Evolutionary conservation across 2,113 vertebrate species (phyloP).

Genomic region (Protobothrops mucrosquamatus): DNA sequence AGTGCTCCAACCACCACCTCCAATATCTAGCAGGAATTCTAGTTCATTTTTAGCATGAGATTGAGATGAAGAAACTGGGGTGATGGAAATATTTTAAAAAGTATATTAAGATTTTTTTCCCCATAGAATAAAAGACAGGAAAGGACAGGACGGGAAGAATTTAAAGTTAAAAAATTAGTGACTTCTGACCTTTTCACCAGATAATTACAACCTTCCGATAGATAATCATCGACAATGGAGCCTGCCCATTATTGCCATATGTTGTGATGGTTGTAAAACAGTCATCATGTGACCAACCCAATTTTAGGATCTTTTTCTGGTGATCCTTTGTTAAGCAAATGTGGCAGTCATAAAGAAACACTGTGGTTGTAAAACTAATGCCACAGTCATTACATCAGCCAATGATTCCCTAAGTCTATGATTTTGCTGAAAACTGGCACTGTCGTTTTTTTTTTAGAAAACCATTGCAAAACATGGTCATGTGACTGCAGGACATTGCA

Average conservation of each 20-base stretch:
- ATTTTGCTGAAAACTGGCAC: background rate
- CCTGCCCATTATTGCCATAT: background rate
- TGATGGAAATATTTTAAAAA: background rate
- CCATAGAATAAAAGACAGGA: background rate
- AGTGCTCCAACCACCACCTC: background rate
- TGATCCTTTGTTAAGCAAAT: background rate
- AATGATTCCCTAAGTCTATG: background rate
- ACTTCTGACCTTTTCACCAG: background rate
- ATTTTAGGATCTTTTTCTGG: background rate
- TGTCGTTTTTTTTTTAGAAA: background rate
- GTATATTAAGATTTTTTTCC: background rate
- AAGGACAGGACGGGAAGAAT: background rate
- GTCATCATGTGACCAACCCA: background rate
- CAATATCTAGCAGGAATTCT: background rate
- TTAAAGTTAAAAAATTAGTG: background rate
- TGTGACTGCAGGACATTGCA: background rate
- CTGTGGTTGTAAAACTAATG: background rate
- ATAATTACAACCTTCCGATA: background rate
- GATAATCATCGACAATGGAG: background rate
- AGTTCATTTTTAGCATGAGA: background rate
- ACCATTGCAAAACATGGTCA: background rate
- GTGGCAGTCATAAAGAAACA: background rate
- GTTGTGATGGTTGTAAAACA: background rate
- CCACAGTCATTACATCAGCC: background rate
- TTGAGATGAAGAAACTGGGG: background rate